These are phyloP conservation scores for Megaustenia siamemsis DNA, from an alignment of 2,888 invertebrate genomes.

Conservation along the genomic window DNA sequence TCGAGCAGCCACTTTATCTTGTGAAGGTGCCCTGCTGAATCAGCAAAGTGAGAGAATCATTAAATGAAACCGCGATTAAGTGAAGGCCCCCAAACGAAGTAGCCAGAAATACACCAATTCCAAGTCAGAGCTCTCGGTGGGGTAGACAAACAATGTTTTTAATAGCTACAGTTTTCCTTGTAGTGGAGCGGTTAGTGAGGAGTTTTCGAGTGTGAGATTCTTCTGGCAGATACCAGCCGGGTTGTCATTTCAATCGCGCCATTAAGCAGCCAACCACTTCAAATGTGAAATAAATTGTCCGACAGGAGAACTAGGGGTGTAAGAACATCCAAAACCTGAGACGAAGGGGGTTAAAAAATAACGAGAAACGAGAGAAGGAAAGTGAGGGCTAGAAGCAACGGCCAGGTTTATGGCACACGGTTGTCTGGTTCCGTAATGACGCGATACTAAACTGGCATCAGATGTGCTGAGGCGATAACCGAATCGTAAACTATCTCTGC, in stretches of 20 bases:
- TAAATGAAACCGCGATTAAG: too few relatives aligned
- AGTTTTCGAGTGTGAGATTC: background rate
- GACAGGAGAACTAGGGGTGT: background rate
- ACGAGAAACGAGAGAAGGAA: background rate
- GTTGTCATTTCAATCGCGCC: background rate
- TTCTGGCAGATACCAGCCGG: background rate
- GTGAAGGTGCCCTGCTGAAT: too few relatives aligned
- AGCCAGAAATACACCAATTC: too few relatives aligned
- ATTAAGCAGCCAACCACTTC: background rate
- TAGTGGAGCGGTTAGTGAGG: background rate
- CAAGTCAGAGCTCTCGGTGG: too few relatives aligned
- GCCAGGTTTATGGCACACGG: background rate
- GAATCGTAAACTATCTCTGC: background rate
- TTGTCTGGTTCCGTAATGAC: background rate
- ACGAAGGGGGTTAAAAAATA: background rate
- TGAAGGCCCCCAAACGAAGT: too few relatives aligned
- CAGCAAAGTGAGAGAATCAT: too few relatives aligned
- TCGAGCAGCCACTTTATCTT: too few relatives aligned
- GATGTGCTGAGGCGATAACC: constrained; percentile 6
- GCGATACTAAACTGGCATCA: constrained; percentile 3
- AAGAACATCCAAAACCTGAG: background rate
- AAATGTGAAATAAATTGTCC: constrained; percentile 5
- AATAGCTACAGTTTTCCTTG: too few relatives aligned
- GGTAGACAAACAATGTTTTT: too few relatives aligned
- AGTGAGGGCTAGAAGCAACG: background rate